Conservation (phyloP, 2,797 vertebrate genomes). For the Onychomys torridus region DNA sequence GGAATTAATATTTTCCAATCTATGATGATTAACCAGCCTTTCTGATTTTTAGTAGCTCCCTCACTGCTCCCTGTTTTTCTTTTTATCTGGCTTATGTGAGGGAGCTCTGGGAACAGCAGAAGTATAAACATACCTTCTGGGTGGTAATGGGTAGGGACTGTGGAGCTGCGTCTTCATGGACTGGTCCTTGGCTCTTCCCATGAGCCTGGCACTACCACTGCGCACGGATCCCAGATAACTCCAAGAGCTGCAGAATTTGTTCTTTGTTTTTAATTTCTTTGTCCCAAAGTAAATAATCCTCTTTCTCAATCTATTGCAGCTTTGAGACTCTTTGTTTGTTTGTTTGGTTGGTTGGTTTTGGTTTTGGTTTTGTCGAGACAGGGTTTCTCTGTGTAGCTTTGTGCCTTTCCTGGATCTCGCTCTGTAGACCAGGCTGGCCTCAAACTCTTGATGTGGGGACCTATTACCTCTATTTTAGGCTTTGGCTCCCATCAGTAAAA, state of each 20-base stretch:
- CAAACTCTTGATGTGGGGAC: not conserved
- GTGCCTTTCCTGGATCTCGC: too few species aligned
- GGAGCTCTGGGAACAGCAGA: too few species aligned
- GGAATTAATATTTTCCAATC: too few species aligned
- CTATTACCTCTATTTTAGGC: not conserved
- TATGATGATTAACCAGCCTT: not conserved
- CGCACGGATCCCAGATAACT: not conserved
- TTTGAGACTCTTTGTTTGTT: too few species aligned
- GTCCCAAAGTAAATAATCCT: not conserved
- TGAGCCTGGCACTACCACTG: not conserved
- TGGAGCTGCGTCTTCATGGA: not conserved
- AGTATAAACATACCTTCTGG: not conserved
- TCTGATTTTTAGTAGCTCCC: not conserved
- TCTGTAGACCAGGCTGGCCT: too few species aligned
- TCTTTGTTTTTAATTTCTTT: not conserved
- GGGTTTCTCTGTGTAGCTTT: too few species aligned
- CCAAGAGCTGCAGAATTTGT: not conserved
- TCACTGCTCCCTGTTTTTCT: not conserved
- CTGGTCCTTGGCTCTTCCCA: accelerated
- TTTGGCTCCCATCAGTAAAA: not conserved
- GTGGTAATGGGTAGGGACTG: too few species aligned
- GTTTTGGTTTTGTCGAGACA: too few species aligned
- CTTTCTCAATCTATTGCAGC: not conserved
- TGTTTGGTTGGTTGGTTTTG: too few species aligned
- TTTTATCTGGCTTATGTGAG: not conserved